A percentile compares a stretch with the other conserved stretches of the same genome.
These are phyloP conservation scores for Chauna torquata DNA, from an alignment of 2,113 vertebrate species.

Conservation along the genomic window DNA sequence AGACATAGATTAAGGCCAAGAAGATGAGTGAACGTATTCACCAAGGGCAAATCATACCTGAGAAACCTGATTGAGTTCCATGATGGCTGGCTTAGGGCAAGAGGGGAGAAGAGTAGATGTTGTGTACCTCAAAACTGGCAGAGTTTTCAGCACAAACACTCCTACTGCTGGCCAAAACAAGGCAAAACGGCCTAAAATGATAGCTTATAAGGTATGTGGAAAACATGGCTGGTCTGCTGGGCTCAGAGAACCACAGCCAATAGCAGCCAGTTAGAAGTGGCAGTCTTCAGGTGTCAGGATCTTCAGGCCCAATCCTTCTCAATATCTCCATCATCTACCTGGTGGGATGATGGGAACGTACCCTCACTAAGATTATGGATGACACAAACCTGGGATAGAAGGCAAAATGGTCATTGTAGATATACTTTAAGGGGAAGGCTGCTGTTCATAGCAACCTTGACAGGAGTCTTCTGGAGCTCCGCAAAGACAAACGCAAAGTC, in stretches of 20 bases:
- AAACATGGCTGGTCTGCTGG: not conserved
- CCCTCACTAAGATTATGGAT: not conserved
- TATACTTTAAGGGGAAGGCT: not conserved
- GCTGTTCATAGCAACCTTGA: not conserved
- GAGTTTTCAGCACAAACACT: not conserved
- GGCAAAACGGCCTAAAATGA: not conserved
- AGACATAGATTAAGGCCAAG: not conserved
- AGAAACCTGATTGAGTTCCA: not conserved
- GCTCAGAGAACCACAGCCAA: accelerated
- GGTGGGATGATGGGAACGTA: not conserved
- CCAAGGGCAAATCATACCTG: not conserved
- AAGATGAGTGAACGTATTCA: not conserved
- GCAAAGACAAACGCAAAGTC: not conserved
- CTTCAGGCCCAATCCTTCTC: not conserved
- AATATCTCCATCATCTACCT: not conserved
- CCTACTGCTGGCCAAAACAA: not conserved
- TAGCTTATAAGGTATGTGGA: not conserved
- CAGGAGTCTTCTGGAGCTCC: not conserved
- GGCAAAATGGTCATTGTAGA: not conserved
- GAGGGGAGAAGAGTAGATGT: not conserved
- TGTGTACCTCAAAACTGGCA: not conserved
- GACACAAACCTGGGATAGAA: not conserved
- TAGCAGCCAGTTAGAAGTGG: not conserved
- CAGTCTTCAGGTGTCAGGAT: not conserved
- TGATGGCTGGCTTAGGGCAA: not conserved